These are phyloP conservation scores for Agelaius phoeniceus DNA, from an alignment of 2,113 vertebrate species.

Conservation along the genomic window DNA sequence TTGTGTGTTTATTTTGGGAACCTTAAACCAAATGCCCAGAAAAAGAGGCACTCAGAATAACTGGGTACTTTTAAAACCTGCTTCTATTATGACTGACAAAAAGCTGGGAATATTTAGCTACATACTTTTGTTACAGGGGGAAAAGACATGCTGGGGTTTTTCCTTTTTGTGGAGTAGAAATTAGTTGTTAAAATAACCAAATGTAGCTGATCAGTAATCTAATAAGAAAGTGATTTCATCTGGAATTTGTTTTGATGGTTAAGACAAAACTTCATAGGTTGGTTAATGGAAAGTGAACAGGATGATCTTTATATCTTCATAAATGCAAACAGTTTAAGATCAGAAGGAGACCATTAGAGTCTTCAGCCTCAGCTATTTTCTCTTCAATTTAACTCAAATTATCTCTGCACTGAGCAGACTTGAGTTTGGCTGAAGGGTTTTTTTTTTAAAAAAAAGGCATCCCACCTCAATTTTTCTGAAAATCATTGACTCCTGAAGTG, in stretches of 20 bases:
- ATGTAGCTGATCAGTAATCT: neutral
- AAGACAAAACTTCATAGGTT: neutral
- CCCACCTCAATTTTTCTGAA: neutral
- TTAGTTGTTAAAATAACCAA: neutral
- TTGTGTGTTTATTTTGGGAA: neutral
- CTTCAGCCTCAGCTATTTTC: neutral
- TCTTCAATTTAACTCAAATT: slow-evolving; percentile 8
- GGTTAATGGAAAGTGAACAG: neutral
- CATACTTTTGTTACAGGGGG: neutral
- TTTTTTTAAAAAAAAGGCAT: neutral
- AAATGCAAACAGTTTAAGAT: slow-evolving; percentile 21
- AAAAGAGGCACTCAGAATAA: neutral
- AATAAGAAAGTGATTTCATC: neutral
- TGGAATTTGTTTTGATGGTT: neutral
- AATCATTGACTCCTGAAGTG: neutral
- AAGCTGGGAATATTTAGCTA: neutral
- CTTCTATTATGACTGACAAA: neutral
- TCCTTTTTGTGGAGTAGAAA: neutral
- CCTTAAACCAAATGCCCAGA: neutral
- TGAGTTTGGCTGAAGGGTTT: neutral
- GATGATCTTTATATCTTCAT: neutral
- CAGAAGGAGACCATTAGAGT: neutral
- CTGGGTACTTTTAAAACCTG: neutral
- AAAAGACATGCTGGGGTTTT: neutral
- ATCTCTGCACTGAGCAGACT: neutral